phyloP scores from a whole-genome alignment of 2,797 vertebrate genomes.

The Enteromius paludinosus region DNA sequence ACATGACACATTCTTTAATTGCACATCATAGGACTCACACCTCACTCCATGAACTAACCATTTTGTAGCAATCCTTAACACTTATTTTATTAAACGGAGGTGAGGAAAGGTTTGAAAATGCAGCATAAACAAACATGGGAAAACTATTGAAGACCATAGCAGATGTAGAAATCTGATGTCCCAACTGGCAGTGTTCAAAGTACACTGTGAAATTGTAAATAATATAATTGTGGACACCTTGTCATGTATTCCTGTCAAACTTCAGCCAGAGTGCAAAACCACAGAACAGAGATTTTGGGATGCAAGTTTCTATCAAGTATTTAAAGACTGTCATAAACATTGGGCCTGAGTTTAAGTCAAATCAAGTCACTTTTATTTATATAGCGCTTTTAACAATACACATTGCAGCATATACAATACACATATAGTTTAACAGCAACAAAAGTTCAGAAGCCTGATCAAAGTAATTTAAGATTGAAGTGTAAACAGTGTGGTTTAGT shows the following conservation, averaged over 20 bases:
- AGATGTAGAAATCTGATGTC: neutral
- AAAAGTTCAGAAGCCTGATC: neutral
- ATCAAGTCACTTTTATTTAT: too few relatives aligned
- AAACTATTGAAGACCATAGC: neutral
- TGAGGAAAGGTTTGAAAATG: neutral
- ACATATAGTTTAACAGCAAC: neutral
- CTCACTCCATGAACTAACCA: neutral
- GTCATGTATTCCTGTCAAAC: neutral
- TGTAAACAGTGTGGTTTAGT: constrained; percentile 23
- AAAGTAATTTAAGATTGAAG: neutral
- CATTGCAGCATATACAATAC: too few relatives aligned
- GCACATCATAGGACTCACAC: neutral
- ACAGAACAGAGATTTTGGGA: neutral
- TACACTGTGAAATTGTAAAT: neutral
- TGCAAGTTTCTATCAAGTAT: neutral
- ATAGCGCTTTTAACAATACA: too few relatives aligned
- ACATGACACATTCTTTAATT: neutral
- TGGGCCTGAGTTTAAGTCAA: too few relatives aligned
- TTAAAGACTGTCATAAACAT: neutral
- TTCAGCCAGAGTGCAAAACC: neutral
- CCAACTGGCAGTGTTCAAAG: neutral
- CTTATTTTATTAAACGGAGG: neutral
- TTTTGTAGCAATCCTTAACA: neutral
- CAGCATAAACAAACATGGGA: neutral
- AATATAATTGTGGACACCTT: neutral